Percentiles rank a stretch among this genome's conserved stretches.
These are phyloP conservation scores for Lutjanus campechanus DNA, from an alignment of 2,797 vertebrate genomes.

Conservation along the genomic window DNA sequence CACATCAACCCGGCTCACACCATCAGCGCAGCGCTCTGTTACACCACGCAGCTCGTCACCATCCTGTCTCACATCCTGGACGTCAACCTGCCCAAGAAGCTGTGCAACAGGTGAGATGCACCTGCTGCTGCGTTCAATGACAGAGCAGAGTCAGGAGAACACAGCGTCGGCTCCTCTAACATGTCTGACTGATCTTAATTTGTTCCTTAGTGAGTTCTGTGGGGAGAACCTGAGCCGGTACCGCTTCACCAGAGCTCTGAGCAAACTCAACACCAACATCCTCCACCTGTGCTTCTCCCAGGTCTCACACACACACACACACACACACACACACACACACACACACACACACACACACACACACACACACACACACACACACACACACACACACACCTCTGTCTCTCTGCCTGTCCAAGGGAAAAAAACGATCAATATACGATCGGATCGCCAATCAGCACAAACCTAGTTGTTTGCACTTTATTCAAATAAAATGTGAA, in stretches of 20 bases:
- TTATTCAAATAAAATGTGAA: too few relatives aligned
- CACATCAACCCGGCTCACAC: conserved; percentile 96
- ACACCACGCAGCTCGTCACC: conserved; percentile 93
- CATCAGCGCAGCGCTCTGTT: conserved; percentile 96
- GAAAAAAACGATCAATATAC: too few relatives aligned
- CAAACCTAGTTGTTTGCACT: too few relatives aligned
- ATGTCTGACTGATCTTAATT: neutral
- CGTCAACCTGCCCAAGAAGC: conserved; percentile 95
- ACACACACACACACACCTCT: too few relatives aligned
- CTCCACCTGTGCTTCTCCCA: conserved; percentile 98
- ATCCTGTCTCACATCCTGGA: conserved; percentile 96
- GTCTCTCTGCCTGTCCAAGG: too few relatives aligned
- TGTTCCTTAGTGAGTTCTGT: conserved; percentile 92
- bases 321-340: neutral
- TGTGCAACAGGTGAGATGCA: conserved; percentile 92
- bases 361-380: too few relatives aligned
- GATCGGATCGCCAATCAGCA: too few relatives aligned
- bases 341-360: too few relatives aligned
- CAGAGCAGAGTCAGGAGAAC: neutral
- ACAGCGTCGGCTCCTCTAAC: accelerated
- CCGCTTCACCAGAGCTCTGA: conserved; percentile 94
- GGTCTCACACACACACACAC: conserved; percentile 78
- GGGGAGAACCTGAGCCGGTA: conserved; percentile 95
- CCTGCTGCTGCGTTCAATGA: neutral
- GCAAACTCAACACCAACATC: conserved; percentile 95